phyloP scores from a whole-genome alignment of 2,113 vertebrate species.

The Oriolus oriolus region DNA sequence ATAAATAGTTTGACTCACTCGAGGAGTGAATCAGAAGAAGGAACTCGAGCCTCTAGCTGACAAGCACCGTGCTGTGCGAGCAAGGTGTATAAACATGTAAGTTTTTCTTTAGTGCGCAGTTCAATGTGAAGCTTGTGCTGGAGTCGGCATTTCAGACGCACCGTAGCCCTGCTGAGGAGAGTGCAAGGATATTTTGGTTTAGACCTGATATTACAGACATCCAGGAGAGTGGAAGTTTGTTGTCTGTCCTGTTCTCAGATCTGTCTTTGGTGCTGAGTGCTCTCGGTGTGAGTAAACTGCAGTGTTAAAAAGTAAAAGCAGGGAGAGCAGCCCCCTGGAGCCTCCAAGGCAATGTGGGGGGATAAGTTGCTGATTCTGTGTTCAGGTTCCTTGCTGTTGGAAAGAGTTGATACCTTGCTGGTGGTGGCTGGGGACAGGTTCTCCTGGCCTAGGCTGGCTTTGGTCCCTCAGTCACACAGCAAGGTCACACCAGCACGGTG shows the following conservation, averaged over 20 bases:
- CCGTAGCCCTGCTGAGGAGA: background rate
- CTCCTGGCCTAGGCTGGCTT: background rate
- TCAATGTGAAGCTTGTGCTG: background rate
- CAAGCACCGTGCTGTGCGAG: conserved; percentile 6
- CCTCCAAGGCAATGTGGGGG: background rate
- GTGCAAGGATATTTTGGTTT: background rate
- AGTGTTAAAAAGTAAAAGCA: background rate
- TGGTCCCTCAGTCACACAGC: background rate
- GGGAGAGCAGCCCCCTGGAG: background rate
- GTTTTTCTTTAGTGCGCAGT: background rate
- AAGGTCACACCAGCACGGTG: background rate
- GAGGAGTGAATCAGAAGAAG: conserved; percentile 41
- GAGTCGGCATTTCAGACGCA: background rate
- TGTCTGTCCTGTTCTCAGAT: background rate
- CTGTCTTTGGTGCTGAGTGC: background rate
- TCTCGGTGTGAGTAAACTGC: background rate
- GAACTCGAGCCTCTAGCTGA: conserved; percentile 20
- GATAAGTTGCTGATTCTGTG: background rate
- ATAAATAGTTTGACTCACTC: conserved; percentile 32
- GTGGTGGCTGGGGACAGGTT: background rate
- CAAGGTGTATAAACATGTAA: background rate
- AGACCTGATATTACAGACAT: background rate
- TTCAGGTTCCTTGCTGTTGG: background rate
- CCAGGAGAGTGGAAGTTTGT: background rate
- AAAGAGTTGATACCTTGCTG: background rate